phyloP scores from a whole-genome alignment of 2,113 vertebrate species.

The Ptyas mucosa region DNA sequence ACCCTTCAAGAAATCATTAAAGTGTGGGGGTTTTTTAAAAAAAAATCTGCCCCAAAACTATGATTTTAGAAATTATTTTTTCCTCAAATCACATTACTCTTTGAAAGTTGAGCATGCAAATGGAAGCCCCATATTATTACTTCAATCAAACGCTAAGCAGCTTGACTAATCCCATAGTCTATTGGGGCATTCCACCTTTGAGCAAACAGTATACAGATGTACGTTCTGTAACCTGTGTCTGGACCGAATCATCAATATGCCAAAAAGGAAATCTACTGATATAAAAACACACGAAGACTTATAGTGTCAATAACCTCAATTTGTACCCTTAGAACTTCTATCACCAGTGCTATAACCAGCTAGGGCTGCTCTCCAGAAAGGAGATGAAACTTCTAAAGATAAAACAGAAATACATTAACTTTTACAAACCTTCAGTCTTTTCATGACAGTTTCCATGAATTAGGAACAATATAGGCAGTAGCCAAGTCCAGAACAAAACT shows the following conservation, averaged over 20 bases:
- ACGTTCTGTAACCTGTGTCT: constrained; percentile 38
- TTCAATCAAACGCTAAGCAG: background rate
- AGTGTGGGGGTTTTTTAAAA: background rate
- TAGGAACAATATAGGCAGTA: constrained; percentile 12
- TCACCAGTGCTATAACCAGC: constrained; percentile 21
- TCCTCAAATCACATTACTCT: constrained; percentile 50
- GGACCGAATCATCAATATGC: constrained; percentile 35
- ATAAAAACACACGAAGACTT: constrained; percentile 36
- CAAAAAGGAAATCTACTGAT: constrained; percentile 38
- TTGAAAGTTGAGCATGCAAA: constrained; percentile 56
- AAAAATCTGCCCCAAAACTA: constrained; percentile 23
- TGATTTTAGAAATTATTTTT: background rate
- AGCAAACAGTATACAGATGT: constrained; percentile 27
- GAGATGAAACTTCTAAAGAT: background rate
- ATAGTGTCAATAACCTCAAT: constrained; percentile 44
- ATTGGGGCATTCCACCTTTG: background rate
- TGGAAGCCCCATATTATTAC: constrained; percentile 15
- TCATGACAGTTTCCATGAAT: constrained; percentile 26
- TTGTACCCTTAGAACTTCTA: constrained; percentile 30
- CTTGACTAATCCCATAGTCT: constrained; percentile 19
- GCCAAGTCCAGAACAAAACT: background rate
- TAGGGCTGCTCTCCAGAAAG: background rate
- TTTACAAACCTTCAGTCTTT: constrained; percentile 20
- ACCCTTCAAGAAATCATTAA: background rate
- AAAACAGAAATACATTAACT: constrained; percentile 22